Evolutionary conservation across 2,888 invertebrate genomes (phyloP), one percentile per base, ranked within the genome.

Genomic region (Mamestra brassicae): DNA sequence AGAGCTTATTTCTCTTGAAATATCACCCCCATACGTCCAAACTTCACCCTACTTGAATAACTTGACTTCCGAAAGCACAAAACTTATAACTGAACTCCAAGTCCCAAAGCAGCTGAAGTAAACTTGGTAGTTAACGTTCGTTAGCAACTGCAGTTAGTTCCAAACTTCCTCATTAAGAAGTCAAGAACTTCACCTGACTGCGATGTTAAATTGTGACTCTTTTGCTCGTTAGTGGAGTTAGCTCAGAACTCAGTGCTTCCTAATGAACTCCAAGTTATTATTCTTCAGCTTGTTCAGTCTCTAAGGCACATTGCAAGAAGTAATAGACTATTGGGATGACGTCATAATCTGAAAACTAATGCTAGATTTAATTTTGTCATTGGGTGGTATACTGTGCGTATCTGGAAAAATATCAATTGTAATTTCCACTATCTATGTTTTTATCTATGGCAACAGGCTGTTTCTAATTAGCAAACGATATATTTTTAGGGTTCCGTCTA

Each of bases 51-150:
- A 52, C 62, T 78, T 50, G 1, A 47, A 36, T 58, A 78, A 64
- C 42, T 64, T 63, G 8, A 42, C 71, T 54, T 71, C 34, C 34
- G 65, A 60, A 6, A 50, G 65, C 47, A 47, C 2, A 15, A 26
- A 70, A 62, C 54, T 75, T 63, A 4, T 4, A 17, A 11, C 50
- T n/a, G 45, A 60, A 64, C 60, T 61, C 54, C 13, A 62, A 52
- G 17, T 78, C 80, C 70, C 84, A 58, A 58, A 75, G 61, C 58
- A 65, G 71, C 80, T 58, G 57, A 80, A 80, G 67, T 84, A 54
- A 72, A 80, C 81, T 71, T 80, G 7, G 64, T 67, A 79, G 74
- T 81, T 67, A 83, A 50, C 34, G 42, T 80, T 72, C 57, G 17
- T 76, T 79, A 47, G 52, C 66, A 60, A 75, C 55, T 57, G 54